Evolutionary conservation across 1,140 invertebrate genomes (phyloP), one percentile per base, ranked within the genome.

Genomic region (Drosophila repletoides): DNA sequence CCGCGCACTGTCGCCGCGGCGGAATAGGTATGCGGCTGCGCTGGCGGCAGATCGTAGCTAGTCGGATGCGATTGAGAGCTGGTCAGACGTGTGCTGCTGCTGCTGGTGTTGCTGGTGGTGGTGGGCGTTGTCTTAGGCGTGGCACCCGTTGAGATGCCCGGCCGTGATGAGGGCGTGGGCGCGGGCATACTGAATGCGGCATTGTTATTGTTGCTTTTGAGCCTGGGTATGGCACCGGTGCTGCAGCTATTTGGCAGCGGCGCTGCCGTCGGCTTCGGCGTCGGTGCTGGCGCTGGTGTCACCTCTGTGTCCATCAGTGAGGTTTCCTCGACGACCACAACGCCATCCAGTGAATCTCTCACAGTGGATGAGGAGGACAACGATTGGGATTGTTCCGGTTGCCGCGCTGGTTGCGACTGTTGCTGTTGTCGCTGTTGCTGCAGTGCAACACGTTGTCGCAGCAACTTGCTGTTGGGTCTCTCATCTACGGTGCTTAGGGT

Each of bases 361-460:
- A 80, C 56, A 19, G 86, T 87, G 17, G 86, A 81, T 28, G 76
- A 86, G 58, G 86, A 87, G 49, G 87, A 88, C 55, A 87, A 48
- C 22, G 83, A 87, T 12, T 89, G 87, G 7, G 74, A 80, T 58
- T 72, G 58, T 41, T 55, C 56, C 17, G 52, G 28, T 21, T 59
- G 22, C 19, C 45, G 9, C 29, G 68, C 2, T 46, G 34, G 34
- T 28, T 72, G 64, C 15, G 72, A 65, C 19, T 66, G 63, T 15
- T 65, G 66, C 26, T 66, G 66, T 38, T 75, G 40, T 4, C 72
- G 68, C 14, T 84, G 72, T 24, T 90, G 79, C 45, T 89, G 69
- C 22, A 89, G 56, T 19, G 88, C 65, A 14, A 90, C 67, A 10
- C 88, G 65, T 53, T 89, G 86, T 0, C 88, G 75, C 22, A 83